Evolutionary conservation across 2,797 vertebrate genomes (phyloP).

Genomic region (Propithecus perrieri): DNA sequence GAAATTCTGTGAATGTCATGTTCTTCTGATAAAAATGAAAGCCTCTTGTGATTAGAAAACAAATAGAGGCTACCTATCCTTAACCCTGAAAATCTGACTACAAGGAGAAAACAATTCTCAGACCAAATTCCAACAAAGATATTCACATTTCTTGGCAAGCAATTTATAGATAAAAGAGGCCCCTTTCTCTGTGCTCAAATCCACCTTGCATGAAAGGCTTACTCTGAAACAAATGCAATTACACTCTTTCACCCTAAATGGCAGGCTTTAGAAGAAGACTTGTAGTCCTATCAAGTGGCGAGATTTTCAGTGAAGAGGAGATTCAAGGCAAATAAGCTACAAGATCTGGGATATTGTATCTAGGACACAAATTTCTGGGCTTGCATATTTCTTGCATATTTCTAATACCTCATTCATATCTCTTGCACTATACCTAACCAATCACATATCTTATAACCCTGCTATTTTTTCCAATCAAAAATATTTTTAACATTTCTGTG

Average conservation of each 20-base stretch:
- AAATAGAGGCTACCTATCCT: not conserved
- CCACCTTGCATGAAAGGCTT: not conserved
- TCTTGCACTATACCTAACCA: not conserved
- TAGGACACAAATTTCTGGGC: not conserved
- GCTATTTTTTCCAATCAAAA: conserved; percentile 16
- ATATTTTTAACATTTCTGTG: conserved; percentile 31
- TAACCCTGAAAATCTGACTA: not conserved
- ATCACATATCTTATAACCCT: not conserved
- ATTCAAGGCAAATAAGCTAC: not conserved
- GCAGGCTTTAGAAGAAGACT: not conserved
- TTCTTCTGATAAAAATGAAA: not conserved
- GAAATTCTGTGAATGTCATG: not conserved
- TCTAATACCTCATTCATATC: not conserved
- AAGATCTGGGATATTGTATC: not conserved
- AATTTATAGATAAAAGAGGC: not conserved
- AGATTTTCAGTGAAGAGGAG: not conserved
- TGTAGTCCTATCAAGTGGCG: not conserved
- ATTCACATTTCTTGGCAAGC: not conserved
- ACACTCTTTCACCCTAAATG: not conserved
- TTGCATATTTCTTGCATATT: not conserved
- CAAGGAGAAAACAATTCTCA: not conserved
- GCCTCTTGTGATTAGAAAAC: not conserved
- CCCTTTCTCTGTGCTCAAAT: not conserved
- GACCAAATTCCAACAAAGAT: not conserved
- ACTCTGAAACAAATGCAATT: not conserved